A percentile compares a stretch with the other conserved stretches of the same genome.
These are phyloP conservation scores for Ferrisia virgata DNA, from an alignment of 2,888 invertebrate genomes.

Conservation along the genomic window DNA sequence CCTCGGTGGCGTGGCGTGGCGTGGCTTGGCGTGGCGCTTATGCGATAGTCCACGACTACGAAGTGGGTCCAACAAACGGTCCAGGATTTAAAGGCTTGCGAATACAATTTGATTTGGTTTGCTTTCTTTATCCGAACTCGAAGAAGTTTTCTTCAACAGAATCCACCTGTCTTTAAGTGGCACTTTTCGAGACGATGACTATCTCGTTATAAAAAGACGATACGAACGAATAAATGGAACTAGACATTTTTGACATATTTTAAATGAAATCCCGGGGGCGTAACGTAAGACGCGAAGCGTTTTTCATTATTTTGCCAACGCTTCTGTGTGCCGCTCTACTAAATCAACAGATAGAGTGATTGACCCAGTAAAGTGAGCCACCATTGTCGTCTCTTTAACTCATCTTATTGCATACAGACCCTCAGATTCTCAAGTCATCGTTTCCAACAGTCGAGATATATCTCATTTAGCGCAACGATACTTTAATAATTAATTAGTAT, in stretches of 20 bases:
- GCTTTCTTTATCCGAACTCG: not conserved
- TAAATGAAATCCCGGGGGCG: conserved; percentile 42
- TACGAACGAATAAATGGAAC: conserved; percentile 40
- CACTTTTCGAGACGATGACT: conserved; percentile 35
- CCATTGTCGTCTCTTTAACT: conserved; percentile 1
- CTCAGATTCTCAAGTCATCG: not conserved
- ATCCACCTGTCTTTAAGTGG: conserved; percentile 43
- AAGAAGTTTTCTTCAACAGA: not conserved
- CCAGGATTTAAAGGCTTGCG: not conserved
- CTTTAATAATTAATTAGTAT: conserved; percentile 3
- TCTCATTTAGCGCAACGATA: conserved; percentile 2
- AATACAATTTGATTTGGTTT: not conserved
- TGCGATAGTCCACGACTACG: too few relatives aligned
- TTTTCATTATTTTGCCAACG: conserved; percentile 41
- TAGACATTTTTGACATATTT: conserved; percentile 44
- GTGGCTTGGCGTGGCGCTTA: too few relatives aligned
- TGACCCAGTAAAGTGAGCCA: conserved; percentile 41
- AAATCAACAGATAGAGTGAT: conserved; percentile 43
- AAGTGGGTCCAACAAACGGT: too few relatives aligned
- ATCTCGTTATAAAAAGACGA: conserved; percentile 40
- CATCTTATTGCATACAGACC: not conserved
- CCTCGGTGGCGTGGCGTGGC: too few relatives aligned
- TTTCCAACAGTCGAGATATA: not conserved
- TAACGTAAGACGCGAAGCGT: conserved; percentile 37
- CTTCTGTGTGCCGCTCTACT: conserved; percentile 45